These are phyloP conservation scores for Columba livia DNA, from an alignment of 2,113 vertebrate genomes.

Conservation along the genomic window DNA sequence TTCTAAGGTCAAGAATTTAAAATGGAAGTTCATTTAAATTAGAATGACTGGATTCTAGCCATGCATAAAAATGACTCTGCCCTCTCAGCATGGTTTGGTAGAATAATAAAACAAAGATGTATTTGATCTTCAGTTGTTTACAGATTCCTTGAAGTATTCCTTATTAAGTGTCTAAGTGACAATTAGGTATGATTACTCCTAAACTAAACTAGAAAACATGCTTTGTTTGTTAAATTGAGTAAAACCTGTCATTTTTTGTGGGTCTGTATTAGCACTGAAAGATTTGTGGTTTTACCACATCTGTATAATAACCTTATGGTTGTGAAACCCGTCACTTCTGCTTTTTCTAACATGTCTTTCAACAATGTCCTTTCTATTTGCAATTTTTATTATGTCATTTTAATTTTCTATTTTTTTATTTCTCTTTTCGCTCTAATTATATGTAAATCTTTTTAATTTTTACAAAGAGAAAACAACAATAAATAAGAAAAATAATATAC, in stretches of 20 bases:
- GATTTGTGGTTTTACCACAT: background rate
- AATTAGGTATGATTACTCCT: background rate
- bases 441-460: too few relatives aligned
- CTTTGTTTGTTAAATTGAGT: background rate
- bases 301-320: background rate
- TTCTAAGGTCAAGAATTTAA: background rate
- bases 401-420: background rate
- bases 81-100: background rate
- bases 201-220: background rate
- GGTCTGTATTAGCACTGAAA: background rate
- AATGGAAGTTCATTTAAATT: background rate
- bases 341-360: background rate
- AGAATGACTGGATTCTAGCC: background rate
- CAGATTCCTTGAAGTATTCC: background rate
- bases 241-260: background rate
- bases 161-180: background rate
- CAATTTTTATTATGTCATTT: background rate
- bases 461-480: too few relatives aligned
- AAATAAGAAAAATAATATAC: too few relatives aligned
- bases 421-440: too few relatives aligned
- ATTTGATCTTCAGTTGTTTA: background rate
- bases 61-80: background rate
- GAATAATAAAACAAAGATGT: background rate
- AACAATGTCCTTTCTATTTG: background rate
- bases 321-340: background rate